phyloP scores from a whole-genome alignment of 2,888 invertebrate species.

The Tenthredo distinguenda region DNA sequence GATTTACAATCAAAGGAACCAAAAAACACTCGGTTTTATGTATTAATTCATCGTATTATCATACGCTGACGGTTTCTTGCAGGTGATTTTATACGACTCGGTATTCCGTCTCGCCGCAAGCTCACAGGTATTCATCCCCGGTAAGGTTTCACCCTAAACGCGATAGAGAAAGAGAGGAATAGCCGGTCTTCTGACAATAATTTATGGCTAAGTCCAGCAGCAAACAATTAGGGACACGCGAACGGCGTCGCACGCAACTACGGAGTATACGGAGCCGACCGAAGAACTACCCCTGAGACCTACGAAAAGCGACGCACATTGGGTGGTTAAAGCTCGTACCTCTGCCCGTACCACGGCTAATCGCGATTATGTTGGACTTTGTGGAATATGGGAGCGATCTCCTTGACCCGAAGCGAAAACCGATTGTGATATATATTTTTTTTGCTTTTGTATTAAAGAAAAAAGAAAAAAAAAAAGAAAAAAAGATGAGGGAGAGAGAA shows the following conservation, averaged over 20 bases:
- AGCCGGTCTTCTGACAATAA: conserved; percentile 60
- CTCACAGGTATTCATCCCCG: conserved; percentile 42
- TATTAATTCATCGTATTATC: conserved; percentile 55
- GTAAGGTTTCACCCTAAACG: conserved; percentile 7
- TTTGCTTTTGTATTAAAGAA: neutral
- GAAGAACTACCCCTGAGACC: conserved; percentile 3
- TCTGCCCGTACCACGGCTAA: neutral
- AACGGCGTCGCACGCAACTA: conserved; percentile 59
- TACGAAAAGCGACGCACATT: conserved; percentile 35
- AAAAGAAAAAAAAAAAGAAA: conserved; percentile 13
- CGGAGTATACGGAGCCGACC: neutral
- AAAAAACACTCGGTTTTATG: neutral
- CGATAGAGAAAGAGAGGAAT: neutral
- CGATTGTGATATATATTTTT: neutral
- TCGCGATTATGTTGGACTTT: conserved; percentile 21
- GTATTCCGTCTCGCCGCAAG: conserved; percentile 56
- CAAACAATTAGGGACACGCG: conserved; percentile 66
- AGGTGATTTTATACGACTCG: conserved; percentile 50
- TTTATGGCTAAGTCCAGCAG: conserved; percentile 61
- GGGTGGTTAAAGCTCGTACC: conserved; percentile 25
- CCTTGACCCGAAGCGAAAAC: neutral
- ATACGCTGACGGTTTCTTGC: conserved; percentile 29
- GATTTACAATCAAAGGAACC: neutral
- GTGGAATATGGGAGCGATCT: neutral
- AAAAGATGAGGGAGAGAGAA: conserved; percentile 26